Conservation (phyloP, 2,888 invertebrate species). For the Meganola albula region DNA sequence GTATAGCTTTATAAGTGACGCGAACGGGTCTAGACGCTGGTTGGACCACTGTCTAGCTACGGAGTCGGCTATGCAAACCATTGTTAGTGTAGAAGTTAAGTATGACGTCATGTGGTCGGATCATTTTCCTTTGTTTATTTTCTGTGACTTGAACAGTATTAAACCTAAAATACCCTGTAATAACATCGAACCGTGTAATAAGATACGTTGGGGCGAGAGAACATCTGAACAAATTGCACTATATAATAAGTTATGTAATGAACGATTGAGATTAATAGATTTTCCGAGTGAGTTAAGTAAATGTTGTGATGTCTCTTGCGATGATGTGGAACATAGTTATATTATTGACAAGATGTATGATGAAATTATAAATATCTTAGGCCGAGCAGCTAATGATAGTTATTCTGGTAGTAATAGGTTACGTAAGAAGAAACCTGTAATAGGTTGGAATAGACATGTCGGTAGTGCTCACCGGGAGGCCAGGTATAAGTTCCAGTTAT, state of each 20-base stretch:
- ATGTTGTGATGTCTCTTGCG: neutral
- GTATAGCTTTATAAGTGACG: constrained; percentile 3
- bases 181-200: neutral
- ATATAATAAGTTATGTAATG: neutral
- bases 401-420: too few relatives aligned
- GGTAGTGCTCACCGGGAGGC: neutral
- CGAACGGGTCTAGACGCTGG: constrained; percentile 7
- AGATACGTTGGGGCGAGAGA: neutral
- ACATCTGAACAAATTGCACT: neutral
- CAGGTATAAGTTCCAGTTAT: neutral
- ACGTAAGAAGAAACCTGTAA: neutral
- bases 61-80: constrained; percentile 1
- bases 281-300: neutral
- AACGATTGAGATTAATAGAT: neutral
- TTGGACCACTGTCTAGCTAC: constrained; percentile 5
- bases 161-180: neutral
- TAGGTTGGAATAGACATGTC: neutral
- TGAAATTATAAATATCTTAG: neutral
- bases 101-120: constrained; percentile 3
- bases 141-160: neutral
- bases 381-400: neutral
- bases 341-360: neutral
- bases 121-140: constrained; percentile 1
- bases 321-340: neutral
- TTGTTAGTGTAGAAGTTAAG: constrained; percentile 2